Base-by-base conservation (phyloP, 2,113 vertebrate genomes). In the Micronycteris hirsuta region DNA sequence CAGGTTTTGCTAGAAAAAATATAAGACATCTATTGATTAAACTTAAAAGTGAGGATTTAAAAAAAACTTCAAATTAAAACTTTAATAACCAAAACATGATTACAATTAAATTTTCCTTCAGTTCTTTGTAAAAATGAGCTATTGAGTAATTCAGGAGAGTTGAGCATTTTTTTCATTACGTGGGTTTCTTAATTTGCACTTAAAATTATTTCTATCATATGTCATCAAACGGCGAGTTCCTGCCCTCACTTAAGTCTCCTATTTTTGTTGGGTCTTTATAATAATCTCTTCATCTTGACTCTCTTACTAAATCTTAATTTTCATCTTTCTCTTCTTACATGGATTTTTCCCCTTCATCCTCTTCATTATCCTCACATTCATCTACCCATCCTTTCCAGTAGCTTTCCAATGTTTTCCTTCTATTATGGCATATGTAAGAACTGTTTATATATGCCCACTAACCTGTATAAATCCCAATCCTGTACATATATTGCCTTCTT, bases 141-240 rank as follows among this genome's bases (percentile, higher is more conserved):
- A 97, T 19, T 98, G 95, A 98, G 68, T 58, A 98, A 98, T 24
- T 98, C 87, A 61, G 98, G 97, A 95, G 86, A 52, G 92, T 89
- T 93, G 94, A 65, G 13, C 87, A 86, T 90, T 89, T 63, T 52
- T 95, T 95, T 52, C 4, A 77, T 31, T 17, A 93, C 96, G 77
- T 96, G 41, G 82, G 71, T 47, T 92, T 65, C 5, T 71, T 89
- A 73, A n/a, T 87, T 94, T 68, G 54, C 86, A 52, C 16, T 67
- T 97, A n/a, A 56, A 91, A 65, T n/a, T 78, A 91, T 31, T 94
- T 49, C 92, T 58, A 83, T 61, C 47, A 74, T 13, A 54, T 54
- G 96, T 92, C 80, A 80, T 80, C 61, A 28, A 0, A 4, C 52
- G 68, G 76, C 49, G 31, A 67, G 28, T 8, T 94, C 26, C 31